A percentile compares a stretch with the other conserved stretches of the same genome.
Evolutionary conservation across 2,797 vertebrate species (phyloP).

Genomic region (Chiloscyllium punctatum): DNA sequence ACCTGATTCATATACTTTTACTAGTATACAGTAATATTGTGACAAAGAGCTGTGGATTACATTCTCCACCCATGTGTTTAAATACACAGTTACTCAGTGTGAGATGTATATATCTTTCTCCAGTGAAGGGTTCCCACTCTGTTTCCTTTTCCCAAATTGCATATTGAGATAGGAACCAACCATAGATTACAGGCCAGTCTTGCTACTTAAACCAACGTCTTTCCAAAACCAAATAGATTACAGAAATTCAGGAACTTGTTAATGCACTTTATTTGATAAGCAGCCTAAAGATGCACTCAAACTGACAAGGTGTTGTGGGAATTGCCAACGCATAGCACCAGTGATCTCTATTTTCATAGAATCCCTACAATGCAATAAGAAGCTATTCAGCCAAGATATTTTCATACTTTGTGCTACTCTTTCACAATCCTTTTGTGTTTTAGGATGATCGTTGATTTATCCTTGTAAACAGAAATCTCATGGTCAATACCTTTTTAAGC

Average conservation of each 20-base stretch:
- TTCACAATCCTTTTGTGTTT: not conserved
- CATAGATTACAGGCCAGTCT: not conserved
- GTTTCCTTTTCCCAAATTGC: not conserved
- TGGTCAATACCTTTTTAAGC: not conserved
- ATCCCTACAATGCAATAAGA: too few relatives aligned
- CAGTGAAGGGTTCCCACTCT: not conserved
- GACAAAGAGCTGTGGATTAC: not conserved
- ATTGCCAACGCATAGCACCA: not conserved
- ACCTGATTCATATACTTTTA: not conserved
- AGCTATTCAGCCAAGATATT: too few relatives aligned
- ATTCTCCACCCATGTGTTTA: not conserved
- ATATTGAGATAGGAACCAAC: not conserved
- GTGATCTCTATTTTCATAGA: not conserved
- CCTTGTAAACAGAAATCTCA: not conserved
- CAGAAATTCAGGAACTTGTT: not conserved
- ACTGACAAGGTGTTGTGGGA: not conserved
- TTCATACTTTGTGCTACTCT: not conserved
- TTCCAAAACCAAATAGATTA: not conserved
- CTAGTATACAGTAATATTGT: not conserved
- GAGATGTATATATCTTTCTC: not conserved
- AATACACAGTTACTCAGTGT: not conserved
- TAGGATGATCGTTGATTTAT: not conserved
- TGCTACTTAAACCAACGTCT: not conserved
- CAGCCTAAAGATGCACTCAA: not conserved
- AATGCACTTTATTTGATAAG: not conserved